Evolutionary conservation across 2,113 vertebrate genomes (phyloP), one percentile per base, ranked within the genome.

Genomic region (Halichoerus grypus): DNA sequence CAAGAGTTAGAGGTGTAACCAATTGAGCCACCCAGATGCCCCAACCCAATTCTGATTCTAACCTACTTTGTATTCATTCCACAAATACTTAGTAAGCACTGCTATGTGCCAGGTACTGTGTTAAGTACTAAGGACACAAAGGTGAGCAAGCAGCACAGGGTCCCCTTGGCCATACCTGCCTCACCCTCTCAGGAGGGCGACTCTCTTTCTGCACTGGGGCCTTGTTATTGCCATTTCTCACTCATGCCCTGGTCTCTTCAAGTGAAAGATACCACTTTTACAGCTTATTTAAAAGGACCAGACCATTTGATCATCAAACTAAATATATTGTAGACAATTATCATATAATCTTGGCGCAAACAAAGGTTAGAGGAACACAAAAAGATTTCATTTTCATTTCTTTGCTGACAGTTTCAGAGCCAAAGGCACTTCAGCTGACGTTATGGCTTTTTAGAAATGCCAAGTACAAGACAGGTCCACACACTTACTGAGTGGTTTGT

Each of bases 141-240:
- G 9, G 10, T 26, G 51, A 77, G 1, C 8, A 7, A 82, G 33
- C 49, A 36, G 46, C 26, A 31, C 15, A 7, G 2, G 33, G 28
- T 55, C 18, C 31, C n/a, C 42, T 13, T 49, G 2, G 0, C 12
- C 31, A 3, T n/a, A n/a, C 8, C 18, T n/a, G 2, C 42, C 5
- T n/a, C 14, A 15, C 31, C 33, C 39, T 24, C 26, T 6, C 15
- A 0, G 10, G 13, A 67, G 11, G 42, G 65, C 11, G 33, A 18
- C 0, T 0, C 22, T 21, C 3, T 5, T 36, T 2, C 0, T 28
- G 3, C 8, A 5, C 39, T 0, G 0, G 31, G n/a, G 0, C n/a
- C 31, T 4, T 6, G 16, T n/a, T 16, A 5, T 0, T 24, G 11
- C 19, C 59, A 13, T 67, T 63, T 74, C 53, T 90, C 72, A 39